Percentiles rank a stretch among this genome's conserved stretches.
These are phyloP conservation scores for Aphelenchoides bicaudatus DNA, from an alignment of 2,888 invertebrate species.

Conservation along the genomic window DNA sequence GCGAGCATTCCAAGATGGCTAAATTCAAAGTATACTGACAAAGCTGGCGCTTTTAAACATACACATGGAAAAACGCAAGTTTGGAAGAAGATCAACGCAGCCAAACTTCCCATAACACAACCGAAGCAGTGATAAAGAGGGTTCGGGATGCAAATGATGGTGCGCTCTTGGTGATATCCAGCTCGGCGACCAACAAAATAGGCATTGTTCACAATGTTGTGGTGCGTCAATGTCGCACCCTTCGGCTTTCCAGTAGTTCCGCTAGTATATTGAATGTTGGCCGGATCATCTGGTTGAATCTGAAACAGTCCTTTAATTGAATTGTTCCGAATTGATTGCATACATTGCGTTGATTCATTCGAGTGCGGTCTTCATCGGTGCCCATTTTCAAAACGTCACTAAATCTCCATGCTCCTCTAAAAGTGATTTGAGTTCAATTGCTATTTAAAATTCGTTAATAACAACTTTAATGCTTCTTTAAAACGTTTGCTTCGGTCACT, in stretches of 20 bases:
- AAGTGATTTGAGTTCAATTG: too few relatives aligned
- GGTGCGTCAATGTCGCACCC: slow-evolving; percentile 69
- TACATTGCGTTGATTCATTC: slow-evolving; percentile 58
- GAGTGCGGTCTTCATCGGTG: slow-evolving; percentile 58
- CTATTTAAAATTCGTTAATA: neutral
- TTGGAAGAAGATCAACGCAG: slow-evolving; percentile 65
- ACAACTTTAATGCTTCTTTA: neutral
- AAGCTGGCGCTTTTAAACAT: too few relatives aligned
- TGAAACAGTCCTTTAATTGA: too few relatives aligned
- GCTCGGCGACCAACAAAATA: slow-evolving; percentile 67
- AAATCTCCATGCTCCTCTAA: slow-evolving; percentile 64
- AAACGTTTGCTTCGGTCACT: neutral
- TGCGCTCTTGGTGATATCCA: slow-evolving; percentile 60
- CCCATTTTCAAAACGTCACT: slow-evolving; percentile 63
- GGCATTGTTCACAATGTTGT: slow-evolving; percentile 74
- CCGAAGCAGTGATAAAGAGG: slow-evolving; percentile 72
- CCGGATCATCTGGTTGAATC: slow-evolving; percentile 70
- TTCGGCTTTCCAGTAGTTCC: slow-evolving; percentile 80
- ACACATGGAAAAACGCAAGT: slow-evolving; percentile 63
- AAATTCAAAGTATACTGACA: too few relatives aligned
- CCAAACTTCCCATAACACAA: slow-evolving; percentile 68
- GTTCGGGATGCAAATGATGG: slow-evolving; percentile 57
- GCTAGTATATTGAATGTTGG: slow-evolving; percentile 68
- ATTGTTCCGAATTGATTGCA: slow-evolving; percentile 64
- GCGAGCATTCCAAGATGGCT: slow-evolving; percentile 66